Evolutionary conservation across 92 coral and sea anemone species (phyloP).

Genomic region (Paramuricea clavata): DNA sequence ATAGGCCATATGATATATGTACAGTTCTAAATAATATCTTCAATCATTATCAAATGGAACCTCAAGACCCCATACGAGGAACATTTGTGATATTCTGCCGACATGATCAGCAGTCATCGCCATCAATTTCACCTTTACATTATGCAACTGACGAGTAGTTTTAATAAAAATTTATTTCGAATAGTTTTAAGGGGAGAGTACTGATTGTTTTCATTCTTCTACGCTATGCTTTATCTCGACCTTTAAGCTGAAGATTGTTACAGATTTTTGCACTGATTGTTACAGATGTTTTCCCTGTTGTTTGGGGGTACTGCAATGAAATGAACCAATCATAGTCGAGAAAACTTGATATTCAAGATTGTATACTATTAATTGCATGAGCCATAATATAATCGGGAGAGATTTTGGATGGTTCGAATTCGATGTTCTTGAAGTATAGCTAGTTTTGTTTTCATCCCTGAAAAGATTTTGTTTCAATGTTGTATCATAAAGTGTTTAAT

Average conservation of each 20-base stretch:
- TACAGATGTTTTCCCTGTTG: background rate
- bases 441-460: too few species aligned
- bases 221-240: too few species aligned
- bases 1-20: background rate
- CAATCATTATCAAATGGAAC: slow-evolving; percentile 9
- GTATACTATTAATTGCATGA: too few species aligned
- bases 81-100: slow-evolving; percentile 6
- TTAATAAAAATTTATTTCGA: background rate
- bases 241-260: too few species aligned
- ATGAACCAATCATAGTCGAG: background rate
- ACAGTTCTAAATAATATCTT: background rate
- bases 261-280: background rate
- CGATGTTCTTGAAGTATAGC: too few species aligned
- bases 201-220: too few species aligned
- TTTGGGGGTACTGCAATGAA: background rate
- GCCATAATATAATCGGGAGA: too few species aligned
- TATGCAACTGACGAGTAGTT: background rate
- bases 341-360: too few species aligned
- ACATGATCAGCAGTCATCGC: slow-evolving; percentile 21
- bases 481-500: too few species aligned
- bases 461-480: too few species aligned
- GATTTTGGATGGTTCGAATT: too few species aligned
- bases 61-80: slow-evolving; percentile 9
- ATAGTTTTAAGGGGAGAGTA: background rate
- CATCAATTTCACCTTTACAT: background rate